phyloP scores from a whole-genome alignment of 2,888 invertebrate species.

The Drosophila phalerata region DNA sequence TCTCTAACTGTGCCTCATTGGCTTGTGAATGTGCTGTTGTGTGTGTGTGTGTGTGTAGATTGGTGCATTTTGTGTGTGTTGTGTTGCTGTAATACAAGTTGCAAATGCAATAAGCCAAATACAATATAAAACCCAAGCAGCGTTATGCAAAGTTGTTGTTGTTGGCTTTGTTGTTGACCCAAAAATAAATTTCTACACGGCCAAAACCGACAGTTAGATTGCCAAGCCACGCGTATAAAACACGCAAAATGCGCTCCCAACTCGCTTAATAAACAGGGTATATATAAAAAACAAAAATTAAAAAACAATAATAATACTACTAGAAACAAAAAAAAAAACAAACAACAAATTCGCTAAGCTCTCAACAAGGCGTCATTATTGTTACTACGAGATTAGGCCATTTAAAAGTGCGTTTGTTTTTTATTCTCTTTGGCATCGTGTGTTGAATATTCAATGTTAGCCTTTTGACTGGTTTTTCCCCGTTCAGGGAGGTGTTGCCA shows the following conservation, averaged over 20 bases:
- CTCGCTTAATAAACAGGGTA: constrained; percentile 12
- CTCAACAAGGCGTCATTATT: constrained; percentile 27
- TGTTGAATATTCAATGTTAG: constrained; percentile 39
- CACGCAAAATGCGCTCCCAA: constrained; percentile 46
- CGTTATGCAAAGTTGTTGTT: constrained; percentile 71
- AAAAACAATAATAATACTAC: constrained; percentile 16
- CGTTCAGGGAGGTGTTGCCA: constrained; percentile 33
- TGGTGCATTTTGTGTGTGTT: constrained; percentile 23
- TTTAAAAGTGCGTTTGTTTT: constrained; percentile 32
- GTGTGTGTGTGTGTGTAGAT: constrained; percentile 43
- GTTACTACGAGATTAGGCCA: constrained; percentile 37
- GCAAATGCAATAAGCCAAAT: constrained; percentile 56
- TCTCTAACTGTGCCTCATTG: constrained; percentile 33
- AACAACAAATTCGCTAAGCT: constrained; percentile 25
- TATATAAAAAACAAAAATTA: background rate
- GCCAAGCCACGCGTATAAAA: constrained; percentile 64
- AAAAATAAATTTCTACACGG: constrained; percentile 65
- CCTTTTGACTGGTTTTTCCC: constrained; percentile 17
- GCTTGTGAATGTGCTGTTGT: constrained; percentile 34
- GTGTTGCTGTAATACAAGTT: constrained; percentile 46
- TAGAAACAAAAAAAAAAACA: too few species aligned
- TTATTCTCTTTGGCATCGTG: constrained; percentile 47
- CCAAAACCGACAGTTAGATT: constrained; percentile 49
- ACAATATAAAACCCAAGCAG: constrained; percentile 49
- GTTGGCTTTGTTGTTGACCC: constrained; percentile 60